Percentiles rank a stretch among this genome's conserved stretches.
Evolutionary conservation across 2,113 vertebrate species (phyloP).

Genomic region (Spea bombifrons): DNA sequence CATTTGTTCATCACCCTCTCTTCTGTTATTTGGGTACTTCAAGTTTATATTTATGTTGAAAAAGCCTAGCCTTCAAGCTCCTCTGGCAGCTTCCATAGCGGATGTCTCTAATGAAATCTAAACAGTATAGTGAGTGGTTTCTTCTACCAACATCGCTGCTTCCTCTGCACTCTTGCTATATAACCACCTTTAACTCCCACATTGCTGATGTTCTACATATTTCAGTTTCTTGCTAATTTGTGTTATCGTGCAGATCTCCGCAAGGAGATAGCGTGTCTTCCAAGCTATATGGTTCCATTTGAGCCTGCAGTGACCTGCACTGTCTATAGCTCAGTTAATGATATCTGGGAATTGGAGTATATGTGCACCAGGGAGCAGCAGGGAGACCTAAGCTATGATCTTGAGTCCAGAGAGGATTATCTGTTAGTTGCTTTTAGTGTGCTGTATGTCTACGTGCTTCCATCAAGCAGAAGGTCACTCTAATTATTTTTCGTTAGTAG

Average conservation of each 20-base stretch:
- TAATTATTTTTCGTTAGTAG: constrained; percentile 13
- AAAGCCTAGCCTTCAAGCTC: too few relatives aligned
- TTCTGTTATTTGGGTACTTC: too few relatives aligned
- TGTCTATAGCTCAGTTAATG: constrained; percentile 8
- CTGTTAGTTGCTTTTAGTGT: constrained; percentile 1
- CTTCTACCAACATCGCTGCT: too few relatives aligned
- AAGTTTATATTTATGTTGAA: too few relatives aligned
- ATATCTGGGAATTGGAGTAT: constrained; percentile 6
- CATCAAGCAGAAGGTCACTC: neutral
- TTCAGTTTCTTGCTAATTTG: neutral
- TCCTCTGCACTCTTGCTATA: too few relatives aligned
- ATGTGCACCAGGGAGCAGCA: neutral
- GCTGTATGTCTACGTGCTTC: neutral
- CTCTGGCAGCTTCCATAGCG: too few relatives aligned
- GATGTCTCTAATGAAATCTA: too few relatives aligned
- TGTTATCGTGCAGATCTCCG: neutral
- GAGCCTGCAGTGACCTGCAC: neutral
- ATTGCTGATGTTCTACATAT: neutral
- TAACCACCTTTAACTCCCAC: neutral
- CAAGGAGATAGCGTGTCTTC: neutral
- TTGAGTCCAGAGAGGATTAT: neutral
- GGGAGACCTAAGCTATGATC: neutral
- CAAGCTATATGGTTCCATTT: neutral
- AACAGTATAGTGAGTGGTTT: too few relatives aligned
- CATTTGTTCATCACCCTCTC: too few relatives aligned